A percentile compares a stretch with the other conserved stretches of the same genome.
phyloP scores from a whole-genome alignment of 2,888 invertebrate genomes.

The Pseudococcus longispinus region DNA sequence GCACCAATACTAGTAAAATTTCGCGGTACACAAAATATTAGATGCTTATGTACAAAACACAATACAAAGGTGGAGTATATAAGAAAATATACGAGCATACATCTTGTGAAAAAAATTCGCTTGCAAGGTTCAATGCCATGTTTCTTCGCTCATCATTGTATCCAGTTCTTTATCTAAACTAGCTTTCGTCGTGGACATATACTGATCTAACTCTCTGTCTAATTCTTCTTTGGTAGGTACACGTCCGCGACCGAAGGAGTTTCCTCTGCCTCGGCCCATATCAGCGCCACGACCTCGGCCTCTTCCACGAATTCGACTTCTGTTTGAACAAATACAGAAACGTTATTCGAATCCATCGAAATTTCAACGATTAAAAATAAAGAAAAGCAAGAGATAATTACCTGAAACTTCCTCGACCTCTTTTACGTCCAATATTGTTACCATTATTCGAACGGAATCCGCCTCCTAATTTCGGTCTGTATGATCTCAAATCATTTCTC shows the following conservation, averaged over 20 bases:
- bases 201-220: conserved; percentile 60
- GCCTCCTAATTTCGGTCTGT: conserved; percentile 36
- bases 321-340: not conserved
- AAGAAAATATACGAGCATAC: not conserved
- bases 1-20: not conserved
- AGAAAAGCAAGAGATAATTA: not conserved
- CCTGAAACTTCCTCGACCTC: conserved; percentile 40
- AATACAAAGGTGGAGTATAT: not conserved
- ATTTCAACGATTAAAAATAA: not conserved
- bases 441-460: conserved; percentile 27
- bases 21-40: not conserved
- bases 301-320: conserved; percentile 48
- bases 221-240: conserved; percentile 59
- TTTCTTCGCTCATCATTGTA: conserved; percentile 58
- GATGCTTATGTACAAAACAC: not conserved
- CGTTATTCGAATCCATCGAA: not conserved
- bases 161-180: conserved; percentile 59
- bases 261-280: conserved; percentile 51
- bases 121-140: conserved; percentile 55
- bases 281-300: conserved; percentile 40
- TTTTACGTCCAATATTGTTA: conserved; percentile 13
- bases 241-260: conserved; percentile 47
- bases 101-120: not conserved
- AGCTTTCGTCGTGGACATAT: conserved; percentile 59
- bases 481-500: conserved; percentile 33